These are phyloP conservation scores for Thermophis baileyi DNA, from an alignment of 2,113 vertebrate species.

Conservation along the genomic window DNA sequence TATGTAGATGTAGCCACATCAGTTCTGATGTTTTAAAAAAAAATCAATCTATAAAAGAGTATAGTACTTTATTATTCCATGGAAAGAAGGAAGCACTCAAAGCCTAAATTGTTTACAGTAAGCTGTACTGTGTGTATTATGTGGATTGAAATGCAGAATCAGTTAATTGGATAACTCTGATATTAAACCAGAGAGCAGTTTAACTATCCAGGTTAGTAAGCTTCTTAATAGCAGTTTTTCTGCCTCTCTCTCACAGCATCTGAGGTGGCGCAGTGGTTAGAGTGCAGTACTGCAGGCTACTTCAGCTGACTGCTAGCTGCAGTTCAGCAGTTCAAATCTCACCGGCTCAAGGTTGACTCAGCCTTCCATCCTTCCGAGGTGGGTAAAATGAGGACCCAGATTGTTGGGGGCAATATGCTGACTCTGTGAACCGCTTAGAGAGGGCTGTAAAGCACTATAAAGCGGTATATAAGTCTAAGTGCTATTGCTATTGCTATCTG, in stretches of 20 bases:
- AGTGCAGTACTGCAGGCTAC: too few relatives aligned
- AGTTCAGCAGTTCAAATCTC: too few relatives aligned
- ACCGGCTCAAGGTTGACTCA: too few relatives aligned
- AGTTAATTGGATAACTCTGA: slow-evolving; percentile 16
- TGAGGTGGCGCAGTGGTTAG: too few relatives aligned
- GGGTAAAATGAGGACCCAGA: too few relatives aligned
- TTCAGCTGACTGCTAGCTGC: too few relatives aligned
- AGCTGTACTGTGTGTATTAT: not conserved
- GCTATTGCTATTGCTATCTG: too few relatives aligned
- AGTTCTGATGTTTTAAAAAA: not conserved
- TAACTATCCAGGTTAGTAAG: not conserved
- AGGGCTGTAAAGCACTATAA: too few relatives aligned
- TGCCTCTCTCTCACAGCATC: not conserved
- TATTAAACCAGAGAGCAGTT: slow-evolving; percentile 39
- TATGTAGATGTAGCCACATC: not conserved
- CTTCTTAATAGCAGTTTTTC: slow-evolving; percentile 23
- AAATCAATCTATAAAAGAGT: not conserved
- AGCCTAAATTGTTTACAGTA: not conserved
- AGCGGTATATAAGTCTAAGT: too few relatives aligned
- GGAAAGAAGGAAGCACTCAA: not conserved
- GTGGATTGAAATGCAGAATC: not conserved
- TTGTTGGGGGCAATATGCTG: too few relatives aligned
- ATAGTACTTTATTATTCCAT: not conserved
- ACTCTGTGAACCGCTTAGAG: too few relatives aligned
- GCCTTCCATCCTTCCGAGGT: too few relatives aligned